Conservation (phyloP, 2,113 vertebrate genomes). For the Noturus placidus region DNA sequence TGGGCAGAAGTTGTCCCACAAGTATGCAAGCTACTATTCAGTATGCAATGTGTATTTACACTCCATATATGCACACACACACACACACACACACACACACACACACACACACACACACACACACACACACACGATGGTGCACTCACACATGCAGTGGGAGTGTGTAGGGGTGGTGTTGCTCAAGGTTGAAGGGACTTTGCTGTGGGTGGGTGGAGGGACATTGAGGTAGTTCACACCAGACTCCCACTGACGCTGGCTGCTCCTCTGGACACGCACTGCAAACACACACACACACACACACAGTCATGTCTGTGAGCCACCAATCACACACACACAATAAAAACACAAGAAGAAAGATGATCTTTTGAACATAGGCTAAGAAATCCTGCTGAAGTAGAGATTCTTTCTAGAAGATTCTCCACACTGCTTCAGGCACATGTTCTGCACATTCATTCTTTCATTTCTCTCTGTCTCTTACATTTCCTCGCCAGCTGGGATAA, state of each 20-base stretch:
- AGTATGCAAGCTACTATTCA: not conserved
- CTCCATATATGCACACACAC: too few species aligned
- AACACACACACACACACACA: slow-evolving; percentile 41
- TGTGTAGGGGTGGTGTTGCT: slow-evolving; percentile 42
- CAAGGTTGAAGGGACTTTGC: slow-evolving; percentile 38
- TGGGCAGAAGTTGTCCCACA: not conserved
- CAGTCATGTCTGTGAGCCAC: not conserved
- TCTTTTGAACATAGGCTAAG: not conserved
- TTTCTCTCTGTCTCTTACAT: slow-evolving; percentile 64
- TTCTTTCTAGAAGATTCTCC: not conserved
- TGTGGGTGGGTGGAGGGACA: slow-evolving; percentile 34
- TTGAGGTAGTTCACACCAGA: slow-evolving; percentile 78
- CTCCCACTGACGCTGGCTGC: slow-evolving; percentile 89
- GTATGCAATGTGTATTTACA: not conserved
- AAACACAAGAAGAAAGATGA: not conserved
- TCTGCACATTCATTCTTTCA: not conserved
- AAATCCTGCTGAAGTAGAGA: not conserved
- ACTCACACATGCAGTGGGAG: slow-evolving; percentile 54
- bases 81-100: not conserved
- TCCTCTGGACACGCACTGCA: slow-evolving; percentile 93
- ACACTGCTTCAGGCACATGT: slow-evolving; percentile 16
- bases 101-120: not conserved
- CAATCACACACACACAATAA: not conserved
- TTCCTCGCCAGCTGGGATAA: slow-evolving; percentile 66
- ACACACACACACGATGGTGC: not conserved